Base-by-base conservation (phyloP, 2,888 invertebrate genomes). In the Pedicia rivosa region DNA sequence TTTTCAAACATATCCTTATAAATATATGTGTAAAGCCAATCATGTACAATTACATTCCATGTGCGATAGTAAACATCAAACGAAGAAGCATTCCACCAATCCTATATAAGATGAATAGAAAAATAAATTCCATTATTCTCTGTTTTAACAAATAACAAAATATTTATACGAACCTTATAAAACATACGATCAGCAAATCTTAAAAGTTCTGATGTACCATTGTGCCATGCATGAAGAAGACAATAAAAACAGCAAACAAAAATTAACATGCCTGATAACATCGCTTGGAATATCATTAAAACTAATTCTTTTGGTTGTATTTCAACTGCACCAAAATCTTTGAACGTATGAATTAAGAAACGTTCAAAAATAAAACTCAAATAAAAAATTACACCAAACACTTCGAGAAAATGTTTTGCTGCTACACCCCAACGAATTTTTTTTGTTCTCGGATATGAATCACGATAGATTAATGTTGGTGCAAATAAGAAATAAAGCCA, bases 61-160 rank as follows among this genome's bases (percentile, higher is more conserved):
- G 81, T 81, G n/a, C 91, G 74, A 58, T 86, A 94, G 59, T 78
- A 95, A 10, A 66, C 67, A 0, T 76, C 73, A 58, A 78, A 91
- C n/a, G 76, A 74, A 1, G 77, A 74, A 3, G 79, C 74, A 37
- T 84, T 91, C 95, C 94, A 95, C 94, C 94, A 95, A 77, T 91
- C 76, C n/a, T n/a, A n/a, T n/a, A n/a, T n/a, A n/a, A n/a, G n/a
- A n/a, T n/a, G n/a, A n/a, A n/a, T n/a, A n/a, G n/a, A n/a, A n/a
- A n/a, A n/a, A n/a, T n/a, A n/a, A n/a, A n/a, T n/a, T n/a, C n/a
- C n/a, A n/a, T n/a, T n/a, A n/a, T n/a, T n/a, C n/a, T n/a, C n/a
- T n/a, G n/a, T n/a, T n/a, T n/a, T n/a, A n/a, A n/a, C n/a, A n/a
- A n/a, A n/a, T n/a, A n/a, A n/a, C n/a, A n/a, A n/a, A n/a, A n/a